A percentile compares a stretch with the other conserved stretches of the same genome.
Conservation (phyloP, 2,888 invertebrate genomes). For the Scaptomyza caliginosa region DNA sequence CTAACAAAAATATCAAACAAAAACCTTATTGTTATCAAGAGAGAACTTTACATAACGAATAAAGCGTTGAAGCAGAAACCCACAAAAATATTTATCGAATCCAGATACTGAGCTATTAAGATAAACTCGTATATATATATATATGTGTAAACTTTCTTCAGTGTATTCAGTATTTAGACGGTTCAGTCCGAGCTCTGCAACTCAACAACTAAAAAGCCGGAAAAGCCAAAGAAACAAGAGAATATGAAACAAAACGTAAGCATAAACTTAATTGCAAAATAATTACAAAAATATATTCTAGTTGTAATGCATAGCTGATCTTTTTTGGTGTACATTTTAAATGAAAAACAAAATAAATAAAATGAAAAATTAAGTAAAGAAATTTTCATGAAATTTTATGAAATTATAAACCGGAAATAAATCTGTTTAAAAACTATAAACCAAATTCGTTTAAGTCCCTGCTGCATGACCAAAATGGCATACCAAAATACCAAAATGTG, state of each 20-base stretch:
- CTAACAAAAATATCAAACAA: conserved; percentile 39
- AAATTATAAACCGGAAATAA: conserved; percentile 12
- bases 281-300: conserved; percentile 52
- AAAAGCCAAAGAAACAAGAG: conserved; percentile 3
- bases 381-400: conserved; percentile 42
- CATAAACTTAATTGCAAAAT: conserved; percentile 34
- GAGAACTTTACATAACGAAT: background rate
- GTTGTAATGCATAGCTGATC: conserved; percentile 67
- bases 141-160: conserved; percentile 38
- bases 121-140: conserved; percentile 40
- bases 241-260: conserved; percentile 8
- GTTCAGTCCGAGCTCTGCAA: background rate
- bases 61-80: no score
- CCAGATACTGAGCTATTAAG: conserved; percentile 43
- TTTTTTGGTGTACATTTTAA: conserved; percentile 73
- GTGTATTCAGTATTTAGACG: no score
- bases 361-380: conserved; percentile 3
- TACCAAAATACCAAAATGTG: conserved; percentile 11
- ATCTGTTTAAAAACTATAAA: conserved; percentile 52
- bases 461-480: conserved; percentile 58
- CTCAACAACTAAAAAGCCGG: conserved; percentile 13
- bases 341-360: conserved; percentile 24
- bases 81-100: conserved; percentile 14
- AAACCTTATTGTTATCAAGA: conserved; percentile 43
- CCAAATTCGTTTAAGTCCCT: conserved; percentile 55